These are phyloP conservation scores for Microplitis deprimator DNA, from an alignment of 2,888 invertebrate genomes.

Conservation along the genomic window DNA sequence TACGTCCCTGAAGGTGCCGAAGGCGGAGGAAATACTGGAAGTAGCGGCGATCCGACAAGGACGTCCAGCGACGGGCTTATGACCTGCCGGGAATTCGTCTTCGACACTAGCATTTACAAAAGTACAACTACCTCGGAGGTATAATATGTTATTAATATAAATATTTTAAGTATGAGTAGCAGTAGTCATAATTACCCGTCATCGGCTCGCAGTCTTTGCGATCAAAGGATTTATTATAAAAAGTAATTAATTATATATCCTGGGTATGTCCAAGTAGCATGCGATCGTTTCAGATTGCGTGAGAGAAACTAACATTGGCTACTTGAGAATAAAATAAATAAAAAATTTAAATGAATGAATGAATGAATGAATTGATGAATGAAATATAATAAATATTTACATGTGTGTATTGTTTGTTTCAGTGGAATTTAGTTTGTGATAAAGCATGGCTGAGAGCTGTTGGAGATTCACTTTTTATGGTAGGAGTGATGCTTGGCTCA, in stretches of 20 bases:
- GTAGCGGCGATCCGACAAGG: conserved; percentile 44
- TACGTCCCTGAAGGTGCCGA: conserved; percentile 57
- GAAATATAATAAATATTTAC: conserved; percentile 20
- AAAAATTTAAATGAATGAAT: background rate
- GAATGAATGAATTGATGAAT: background rate
- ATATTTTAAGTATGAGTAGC: conserved; percentile 29
- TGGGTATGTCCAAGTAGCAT: background rate
- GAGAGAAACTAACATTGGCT: conserved; percentile 9
- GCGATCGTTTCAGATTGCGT: conserved; percentile 9
- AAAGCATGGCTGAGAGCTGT: conserved; percentile 77
- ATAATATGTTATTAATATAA: conserved; percentile 51
- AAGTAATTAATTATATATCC: background rate
- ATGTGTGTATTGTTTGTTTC: conserved; percentile 53
- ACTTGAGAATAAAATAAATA: background rate
- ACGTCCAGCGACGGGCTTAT: conserved; percentile 43
- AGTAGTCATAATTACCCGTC: conserved; percentile 3
- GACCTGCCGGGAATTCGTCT: conserved; percentile 76
- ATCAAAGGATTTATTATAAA: background rate
- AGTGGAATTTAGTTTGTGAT: conserved; percentile 81
- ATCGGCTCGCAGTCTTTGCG: conserved; percentile 13
- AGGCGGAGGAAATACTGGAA: conserved; percentile 41
- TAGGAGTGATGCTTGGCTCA: conserved; percentile 82
- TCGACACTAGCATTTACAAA: conserved; percentile 75
- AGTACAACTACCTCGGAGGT: conserved; percentile 80
- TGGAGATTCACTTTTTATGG: conserved; percentile 80